Evolutionary conservation across 2,113 vertebrate species (phyloP).

Genomic region (Mesoclemmys tuberculata): DNA sequence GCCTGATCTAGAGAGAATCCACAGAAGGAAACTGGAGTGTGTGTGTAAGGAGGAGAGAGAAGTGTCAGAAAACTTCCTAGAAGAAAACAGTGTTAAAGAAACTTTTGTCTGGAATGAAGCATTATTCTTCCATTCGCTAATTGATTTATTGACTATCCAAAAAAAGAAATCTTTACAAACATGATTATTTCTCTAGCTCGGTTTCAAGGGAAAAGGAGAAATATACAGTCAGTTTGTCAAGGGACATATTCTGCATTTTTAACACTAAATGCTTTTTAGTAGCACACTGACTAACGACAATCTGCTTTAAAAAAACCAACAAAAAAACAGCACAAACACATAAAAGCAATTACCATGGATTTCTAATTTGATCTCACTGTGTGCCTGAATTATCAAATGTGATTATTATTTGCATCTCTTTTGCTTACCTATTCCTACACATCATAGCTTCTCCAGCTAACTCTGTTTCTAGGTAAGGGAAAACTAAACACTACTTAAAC

Average conservation of each 20-base stretch:
- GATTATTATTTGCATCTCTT: not conserved
- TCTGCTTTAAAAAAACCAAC: not conserved
- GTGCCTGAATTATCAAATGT: not conserved
- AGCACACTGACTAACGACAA: too few species aligned
- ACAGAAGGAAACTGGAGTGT: not conserved
- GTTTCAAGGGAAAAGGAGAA: not conserved
- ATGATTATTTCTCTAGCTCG: not conserved
- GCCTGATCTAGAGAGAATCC: not conserved
- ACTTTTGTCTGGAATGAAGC: not conserved
- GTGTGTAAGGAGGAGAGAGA: not conserved
- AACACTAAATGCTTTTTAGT: too few species aligned
- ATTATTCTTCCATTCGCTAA: not conserved
- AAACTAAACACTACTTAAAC: not conserved
- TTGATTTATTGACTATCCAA: not conserved
- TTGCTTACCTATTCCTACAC: not conserved
- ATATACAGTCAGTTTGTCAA: not conserved
- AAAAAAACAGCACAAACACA: not conserved
- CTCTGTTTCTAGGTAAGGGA: not conserved
- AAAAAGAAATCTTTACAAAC: not conserved
- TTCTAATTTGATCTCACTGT: not conserved
- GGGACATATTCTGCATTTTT: too few species aligned
- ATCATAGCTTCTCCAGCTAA: not conserved
- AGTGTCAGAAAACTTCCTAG: not conserved
- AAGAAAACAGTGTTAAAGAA: not conserved
- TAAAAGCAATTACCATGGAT: not conserved